Base-by-base conservation (phyloP, 2,797 vertebrate species). In the Pantherophis vulpinus region DNA sequence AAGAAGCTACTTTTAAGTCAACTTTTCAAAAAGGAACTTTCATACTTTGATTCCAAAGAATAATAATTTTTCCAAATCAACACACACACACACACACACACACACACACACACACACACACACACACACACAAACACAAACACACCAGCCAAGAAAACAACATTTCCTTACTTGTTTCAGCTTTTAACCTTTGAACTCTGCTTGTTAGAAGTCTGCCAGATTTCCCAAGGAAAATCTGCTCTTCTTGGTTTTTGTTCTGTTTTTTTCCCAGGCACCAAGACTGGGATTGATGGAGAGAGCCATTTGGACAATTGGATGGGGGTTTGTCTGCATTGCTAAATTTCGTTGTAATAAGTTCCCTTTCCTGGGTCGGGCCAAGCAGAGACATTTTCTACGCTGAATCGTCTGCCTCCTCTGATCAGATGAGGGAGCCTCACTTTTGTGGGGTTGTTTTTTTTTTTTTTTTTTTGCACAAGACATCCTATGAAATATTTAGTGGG, bases 401-500 rank as follows among this genome's bases (percentile, higher is more conserved):
- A 92, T 94, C 95, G 94, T 95, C 86, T 96, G 96, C 51, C 0
- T 94, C 95, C 95, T 94, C 95, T 37, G 94, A 96, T 96, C 96
- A 97, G 97, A 89, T 96, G 5, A 95, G 90, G 96, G 97, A 97
- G 98, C 98, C 98, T 98, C 98, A 98, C 98, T 98, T 98, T 32
- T 60, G 59, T 13, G 47, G 47, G 6, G 42, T 47, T 47, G 12
- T 14, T 56, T 16, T 4, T 58, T 16, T 4, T 58, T 23, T 60
- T 60, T 60, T 66, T 32, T 70, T 90, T 98, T 98, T 98, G 98
- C 97, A 97, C 98, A 98, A 98, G 98, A 98, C 98, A 98, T 98
- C 98, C 98, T 95, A 98, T 99, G 97, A 98, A 99, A 99, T 99
- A 99, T 99, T 99, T 98, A 99, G 97, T 95, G 97, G 97, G 97